Base-by-base conservation (phyloP, 2,113 vertebrate species). In the Tachysurus fulvidraco region DNA sequence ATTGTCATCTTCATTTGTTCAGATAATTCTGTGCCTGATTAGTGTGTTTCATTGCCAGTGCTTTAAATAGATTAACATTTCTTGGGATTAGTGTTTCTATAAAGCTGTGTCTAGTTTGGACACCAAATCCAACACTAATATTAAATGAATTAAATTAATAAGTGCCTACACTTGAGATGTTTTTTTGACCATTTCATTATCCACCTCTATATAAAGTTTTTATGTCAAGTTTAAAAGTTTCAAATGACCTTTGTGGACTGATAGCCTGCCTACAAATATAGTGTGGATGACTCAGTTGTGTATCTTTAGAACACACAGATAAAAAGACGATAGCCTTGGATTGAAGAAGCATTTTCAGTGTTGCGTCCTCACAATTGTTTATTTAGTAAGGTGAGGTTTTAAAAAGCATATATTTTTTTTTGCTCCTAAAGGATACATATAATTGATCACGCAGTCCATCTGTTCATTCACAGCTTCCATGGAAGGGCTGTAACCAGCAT, bases 11-110 rank as follows among this genome's bases (percentile, higher is more conserved):
- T 89, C 55, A 59, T 88, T 92, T 92, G 21, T 81, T 77, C 50
- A 19, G 0, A 67, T 90, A 89, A 93, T 91, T 87, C 84, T 84
- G 83, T 64, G 74, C 12, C 84, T 87, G 88, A 91, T 92, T 91
- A 88, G 5, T 59, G 54, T 52, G 28, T 23, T 87, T 62, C 52
- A 80, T 69, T 89, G 90, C 85, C 88, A 89, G 78, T 73, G 64
- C 86, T 86, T 87, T 78, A 86, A 92, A 88, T 67, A 2, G 50
- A 91, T 92, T 91, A 55, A 85, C 67, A 91, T 90, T 83, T 50
- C 28, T 8, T 36, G 65, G 89, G 90, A 89, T 65, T 86, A 65
- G 73, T 84, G 81, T 79, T 50, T 17, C 54, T 50, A 28, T 25
- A 0, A 57, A 17, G 11, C 11, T 57, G 6, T 11, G 28, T 57